Evolutionary conservation across 2,113 vertebrate species (phyloP).

Genomic region (Pholis gunnellus): DNA sequence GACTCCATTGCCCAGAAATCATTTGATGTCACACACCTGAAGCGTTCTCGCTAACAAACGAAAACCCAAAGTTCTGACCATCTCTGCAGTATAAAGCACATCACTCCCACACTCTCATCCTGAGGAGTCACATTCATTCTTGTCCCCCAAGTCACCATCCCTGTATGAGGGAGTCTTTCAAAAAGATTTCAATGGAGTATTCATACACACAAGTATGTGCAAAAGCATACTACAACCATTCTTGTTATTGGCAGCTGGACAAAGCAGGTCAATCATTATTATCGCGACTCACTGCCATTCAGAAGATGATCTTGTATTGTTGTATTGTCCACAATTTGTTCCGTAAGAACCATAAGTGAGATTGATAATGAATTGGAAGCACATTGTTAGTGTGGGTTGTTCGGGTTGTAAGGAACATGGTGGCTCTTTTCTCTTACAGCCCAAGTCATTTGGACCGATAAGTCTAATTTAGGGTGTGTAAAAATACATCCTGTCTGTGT

Average conservation of each 20-base stretch:
- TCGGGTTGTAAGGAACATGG: background rate
- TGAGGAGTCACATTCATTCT: background rate
- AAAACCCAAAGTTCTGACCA: background rate
- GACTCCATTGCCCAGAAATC: background rate
- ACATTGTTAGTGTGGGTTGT: background rate
- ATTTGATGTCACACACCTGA: slow-evolving; percentile 1
- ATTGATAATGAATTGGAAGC: background rate
- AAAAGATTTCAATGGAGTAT: background rate
- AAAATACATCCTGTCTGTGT: background rate
- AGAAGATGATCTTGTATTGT: background rate
- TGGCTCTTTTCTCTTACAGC: background rate
- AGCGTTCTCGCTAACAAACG: background rate
- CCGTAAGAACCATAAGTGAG: background rate
- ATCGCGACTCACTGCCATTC: background rate
- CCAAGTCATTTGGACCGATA: background rate
- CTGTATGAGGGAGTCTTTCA: background rate
- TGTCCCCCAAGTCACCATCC: background rate
- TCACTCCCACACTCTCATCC: background rate
- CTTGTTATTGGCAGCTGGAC: background rate
- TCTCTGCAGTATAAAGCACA: slow-evolving; percentile 9
- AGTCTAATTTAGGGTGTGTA: background rate
- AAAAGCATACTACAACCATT: background rate
- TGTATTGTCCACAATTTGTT: background rate
- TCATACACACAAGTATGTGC: background rate
- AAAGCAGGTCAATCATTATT: background rate